phyloP scores from a whole-genome alignment of 2,797 vertebrate species.

The Cercopithecus mitis region DNA sequence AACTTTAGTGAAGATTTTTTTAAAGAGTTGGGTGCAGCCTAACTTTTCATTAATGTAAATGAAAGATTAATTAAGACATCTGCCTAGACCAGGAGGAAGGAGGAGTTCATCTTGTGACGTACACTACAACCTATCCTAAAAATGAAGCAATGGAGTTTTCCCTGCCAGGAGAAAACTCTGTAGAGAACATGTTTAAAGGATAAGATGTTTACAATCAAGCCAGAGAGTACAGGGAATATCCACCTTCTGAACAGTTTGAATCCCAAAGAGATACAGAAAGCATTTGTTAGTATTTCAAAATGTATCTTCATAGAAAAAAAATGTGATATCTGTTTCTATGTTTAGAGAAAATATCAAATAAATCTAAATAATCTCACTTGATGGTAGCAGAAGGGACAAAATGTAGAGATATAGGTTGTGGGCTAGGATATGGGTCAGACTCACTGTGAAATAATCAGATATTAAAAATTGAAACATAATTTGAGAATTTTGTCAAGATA shows the following conservation, averaged over 20 bases:
- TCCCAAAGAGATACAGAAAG: not conserved
- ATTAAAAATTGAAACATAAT: not conserved
- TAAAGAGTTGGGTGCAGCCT: conserved; percentile 29
- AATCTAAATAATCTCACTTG: not conserved
- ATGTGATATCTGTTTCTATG: not conserved
- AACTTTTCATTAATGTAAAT: conserved; percentile 81
- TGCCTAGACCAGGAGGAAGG: conserved; percentile 60
- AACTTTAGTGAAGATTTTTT: conserved; percentile 73
- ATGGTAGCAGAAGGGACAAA: not conserved
- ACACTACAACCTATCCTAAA: not conserved
- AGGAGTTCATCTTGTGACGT: conserved; percentile 70
- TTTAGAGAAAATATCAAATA: not conserved
- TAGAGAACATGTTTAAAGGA: not conserved
- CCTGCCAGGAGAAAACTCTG: not conserved
- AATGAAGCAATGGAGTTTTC: not conserved
- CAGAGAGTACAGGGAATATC: not conserved
- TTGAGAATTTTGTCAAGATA: not conserved
- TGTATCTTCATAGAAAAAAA: conserved; percentile 11
- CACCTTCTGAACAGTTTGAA: not conserved
- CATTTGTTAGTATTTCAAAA: not conserved
- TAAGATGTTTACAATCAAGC: not conserved
- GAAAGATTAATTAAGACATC: conserved; percentile 80
- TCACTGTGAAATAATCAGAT: not conserved
- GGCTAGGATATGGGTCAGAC: not conserved
- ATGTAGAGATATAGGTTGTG: not conserved